These are phyloP conservation scores for Colletes latitarsis DNA, from an alignment of 1,140 invertebrate genomes.

Conservation along the genomic window DNA sequence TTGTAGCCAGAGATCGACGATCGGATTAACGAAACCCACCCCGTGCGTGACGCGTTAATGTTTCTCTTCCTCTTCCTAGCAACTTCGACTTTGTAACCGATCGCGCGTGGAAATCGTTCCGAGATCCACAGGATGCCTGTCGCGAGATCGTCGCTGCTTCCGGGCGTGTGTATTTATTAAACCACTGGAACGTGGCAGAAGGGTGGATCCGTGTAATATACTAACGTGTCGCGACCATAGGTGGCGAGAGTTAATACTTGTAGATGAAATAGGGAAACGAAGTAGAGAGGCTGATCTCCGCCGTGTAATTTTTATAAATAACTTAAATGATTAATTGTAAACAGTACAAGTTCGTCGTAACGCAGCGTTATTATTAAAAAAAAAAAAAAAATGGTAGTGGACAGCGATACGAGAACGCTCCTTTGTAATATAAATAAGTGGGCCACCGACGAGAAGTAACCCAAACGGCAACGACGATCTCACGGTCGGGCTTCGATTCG, in stretches of 20 bases:
- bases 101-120: neutral
- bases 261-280: slow-evolving; percentile 39
- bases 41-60: neutral
- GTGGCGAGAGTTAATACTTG: slow-evolving; percentile 17
- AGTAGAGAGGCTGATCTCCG: slow-evolving; percentile 62
- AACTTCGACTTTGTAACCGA: neutral
- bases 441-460: neutral
- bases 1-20: neutral
- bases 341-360: slow-evolving; percentile 46
- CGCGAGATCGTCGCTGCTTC: neutral
- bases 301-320: slow-evolving; percentile 65
- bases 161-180: slow-evolving; percentile 8
- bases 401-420: slow-evolving; percentile 6
- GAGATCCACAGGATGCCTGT: too few species aligned
- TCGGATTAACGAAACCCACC: neutral
- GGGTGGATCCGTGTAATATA: slow-evolving; percentile 35
- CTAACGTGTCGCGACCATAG: slow-evolving; percentile 17
- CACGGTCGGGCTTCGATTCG: neutral
- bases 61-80: slow-evolving; percentile 17
- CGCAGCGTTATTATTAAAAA: slow-evolving; percentile 20
- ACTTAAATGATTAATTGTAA: slow-evolving; percentile 40
- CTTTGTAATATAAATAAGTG: slow-evolving; percentile 40
- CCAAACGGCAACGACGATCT: neutral
- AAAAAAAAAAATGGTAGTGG: slow-evolving; percentile 7
- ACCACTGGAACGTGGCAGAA: too few species aligned